phyloP scores from a whole-genome alignment of 2,888 invertebrate species.

The Megastigmus dorsalis region DNA sequence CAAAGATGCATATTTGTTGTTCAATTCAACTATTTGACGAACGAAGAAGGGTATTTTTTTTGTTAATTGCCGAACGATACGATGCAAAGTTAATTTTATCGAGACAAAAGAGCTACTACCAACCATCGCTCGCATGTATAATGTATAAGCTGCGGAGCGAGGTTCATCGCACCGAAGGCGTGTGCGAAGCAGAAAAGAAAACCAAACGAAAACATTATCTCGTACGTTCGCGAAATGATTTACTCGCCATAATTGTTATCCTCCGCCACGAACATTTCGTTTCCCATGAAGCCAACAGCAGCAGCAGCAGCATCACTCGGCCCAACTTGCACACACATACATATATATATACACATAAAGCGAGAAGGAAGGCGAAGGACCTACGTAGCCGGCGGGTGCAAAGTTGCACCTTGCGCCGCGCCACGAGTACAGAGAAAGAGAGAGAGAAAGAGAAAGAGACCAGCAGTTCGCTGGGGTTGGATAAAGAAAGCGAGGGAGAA shows the following conservation, averaged over 20 bases:
- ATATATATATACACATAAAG: neutral
- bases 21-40: too few species aligned
- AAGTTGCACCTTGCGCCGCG: conserved; percentile 10
- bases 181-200: neutral
- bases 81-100: too few species aligned
- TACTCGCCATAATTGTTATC: conserved; percentile 46
- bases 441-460: too few species aligned
- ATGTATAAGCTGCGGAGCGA: too few species aligned
- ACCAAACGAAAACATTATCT: conserved; percentile 6
- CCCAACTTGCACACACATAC: neutral
- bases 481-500: conserved; percentile 5
- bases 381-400: neutral
- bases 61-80: too few species aligned
- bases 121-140: too few species aligned
- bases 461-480: too few species aligned
- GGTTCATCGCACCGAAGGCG: too few species aligned
- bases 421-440: too few species aligned
- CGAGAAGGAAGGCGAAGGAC: neutral
- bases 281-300: conserved; percentile 20
- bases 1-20: too few species aligned
- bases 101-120: too few species aligned
- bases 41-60: too few species aligned
- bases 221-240: conserved; percentile 16
- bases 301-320: neutral
- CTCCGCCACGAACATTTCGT: conserved; percentile 7